These are phyloP conservation scores for Eulemur mongoz DNA, from an alignment of 2,797 vertebrate genomes.

Conservation along the genomic window DNA sequence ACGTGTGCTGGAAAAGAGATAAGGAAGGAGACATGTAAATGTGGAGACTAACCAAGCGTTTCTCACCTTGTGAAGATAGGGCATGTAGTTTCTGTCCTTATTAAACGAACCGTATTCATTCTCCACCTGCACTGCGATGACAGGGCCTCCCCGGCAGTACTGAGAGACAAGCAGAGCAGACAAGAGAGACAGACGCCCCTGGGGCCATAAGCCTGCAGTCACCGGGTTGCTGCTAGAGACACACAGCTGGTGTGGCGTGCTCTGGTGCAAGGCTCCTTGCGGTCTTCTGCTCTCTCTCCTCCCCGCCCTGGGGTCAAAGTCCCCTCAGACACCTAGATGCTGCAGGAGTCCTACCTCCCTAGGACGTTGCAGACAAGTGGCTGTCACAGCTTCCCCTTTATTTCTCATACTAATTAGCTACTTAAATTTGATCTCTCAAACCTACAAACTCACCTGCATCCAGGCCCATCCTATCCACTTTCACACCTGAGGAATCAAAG, in stretches of 20 bases:
- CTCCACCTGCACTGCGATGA: conserved; percentile 95
- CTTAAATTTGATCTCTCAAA: background rate
- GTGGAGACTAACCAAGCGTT: background rate
- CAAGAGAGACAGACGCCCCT: background rate
- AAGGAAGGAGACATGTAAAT: background rate
- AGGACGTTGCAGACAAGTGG: no score
- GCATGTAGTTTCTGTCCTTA: conserved; percentile 91
- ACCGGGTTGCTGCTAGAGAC: background rate
- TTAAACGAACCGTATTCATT: conserved; percentile 93
- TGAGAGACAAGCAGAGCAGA: conserved; percentile 65
- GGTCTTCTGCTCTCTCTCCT: background rate
- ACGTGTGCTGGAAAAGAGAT: background rate
- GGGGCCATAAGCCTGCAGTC: background rate
- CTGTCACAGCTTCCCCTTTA: background rate
- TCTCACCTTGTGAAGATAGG: conserved; percentile 91
- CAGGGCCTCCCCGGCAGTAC: conserved; percentile 93
- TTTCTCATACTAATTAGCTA: background rate
- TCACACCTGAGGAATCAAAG: no score
- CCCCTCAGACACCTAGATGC: background rate
- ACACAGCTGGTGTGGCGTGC: background rate
- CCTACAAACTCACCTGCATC: background rate
- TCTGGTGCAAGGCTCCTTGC: background rate
- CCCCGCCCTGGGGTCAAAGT: background rate
- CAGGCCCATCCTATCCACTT: background rate
- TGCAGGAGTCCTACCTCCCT: background rate